Conservation (phyloP, 2,888 invertebrate genomes). For the Steinernema carpocapsae region DNA sequence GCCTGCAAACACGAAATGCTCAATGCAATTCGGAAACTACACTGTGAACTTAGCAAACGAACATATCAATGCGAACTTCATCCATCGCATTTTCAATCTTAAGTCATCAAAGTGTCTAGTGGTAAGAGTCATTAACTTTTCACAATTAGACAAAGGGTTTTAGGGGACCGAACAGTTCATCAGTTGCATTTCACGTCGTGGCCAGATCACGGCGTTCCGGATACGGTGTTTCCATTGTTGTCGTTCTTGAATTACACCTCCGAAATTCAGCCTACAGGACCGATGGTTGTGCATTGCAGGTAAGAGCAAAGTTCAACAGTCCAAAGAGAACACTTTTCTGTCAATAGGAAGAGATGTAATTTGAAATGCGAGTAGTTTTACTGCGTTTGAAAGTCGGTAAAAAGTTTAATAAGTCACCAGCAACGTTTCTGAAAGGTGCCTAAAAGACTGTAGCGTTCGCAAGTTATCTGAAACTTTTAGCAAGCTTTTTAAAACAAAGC, state of each 20-base stretch:
- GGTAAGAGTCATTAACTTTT: slow-evolving; percentile 39
- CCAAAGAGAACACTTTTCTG: not conserved
- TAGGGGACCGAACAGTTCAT: slow-evolving; percentile 61
- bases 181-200: slow-evolving; percentile 65
- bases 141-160: not conserved
- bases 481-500: too few species aligned
- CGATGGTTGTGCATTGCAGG: slow-evolving; percentile 66
- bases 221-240: slow-evolving; percentile 60
- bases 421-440: too few species aligned
- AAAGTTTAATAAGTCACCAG: too few species aligned
- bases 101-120: slow-evolving; percentile 54
- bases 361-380: too few species aligned
- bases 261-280: slow-evolving; percentile 64
- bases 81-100: slow-evolving; percentile 56
- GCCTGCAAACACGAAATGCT: slow-evolving; percentile 51
- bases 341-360: too few species aligned
- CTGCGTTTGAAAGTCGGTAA: too few species aligned
- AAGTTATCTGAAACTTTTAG: too few species aligned
- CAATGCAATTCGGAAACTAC: slow-evolving; percentile 53
- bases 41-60: slow-evolving; percentile 55
- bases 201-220: slow-evolving; percentile 61
- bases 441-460: too few species aligned
- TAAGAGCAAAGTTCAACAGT: too few species aligned
- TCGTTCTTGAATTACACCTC: slow-evolving; percentile 64
- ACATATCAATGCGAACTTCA: slow-evolving; percentile 57